These are phyloP conservation scores for Ochropleura plecta DNA, from an alignment of 2,888 invertebrate genomes.

Conservation along the genomic window DNA sequence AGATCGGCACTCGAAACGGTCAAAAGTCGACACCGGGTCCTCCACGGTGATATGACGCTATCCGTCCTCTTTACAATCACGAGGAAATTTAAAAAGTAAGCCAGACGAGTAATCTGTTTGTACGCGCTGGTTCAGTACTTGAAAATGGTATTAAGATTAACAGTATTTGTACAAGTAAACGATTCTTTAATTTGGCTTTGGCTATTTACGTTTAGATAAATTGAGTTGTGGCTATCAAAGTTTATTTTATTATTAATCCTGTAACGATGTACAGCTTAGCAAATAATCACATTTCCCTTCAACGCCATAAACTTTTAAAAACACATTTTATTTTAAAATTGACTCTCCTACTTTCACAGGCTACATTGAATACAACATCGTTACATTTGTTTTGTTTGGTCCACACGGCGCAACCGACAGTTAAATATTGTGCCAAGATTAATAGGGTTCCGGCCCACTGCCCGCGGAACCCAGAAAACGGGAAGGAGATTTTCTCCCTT, in stretches of 20 bases:
- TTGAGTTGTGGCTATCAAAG: constrained; percentile 19
- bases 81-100: constrained; percentile 80
- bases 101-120: constrained; percentile 60
- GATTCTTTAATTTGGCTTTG: constrained; percentile 57
- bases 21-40: constrained; percentile 87
- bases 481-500: constrained; percentile 87
- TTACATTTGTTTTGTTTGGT: constrained; percentile 64
- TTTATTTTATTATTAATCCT: constrained; percentile 23
- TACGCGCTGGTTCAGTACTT: constrained; percentile 73
- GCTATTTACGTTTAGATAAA: constrained; percentile 39
- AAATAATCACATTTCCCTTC: constrained; percentile 24
- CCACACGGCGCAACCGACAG: constrained; percentile 66
- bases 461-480: constrained; percentile 82
- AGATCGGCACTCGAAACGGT: constrained; percentile 89
- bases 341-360: constrained; percentile 23
- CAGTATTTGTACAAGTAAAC: constrained; percentile 52
- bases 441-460: constrained; percentile 76
- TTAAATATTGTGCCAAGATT: constrained; percentile 81
- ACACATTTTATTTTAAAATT: constrained; percentile 14
- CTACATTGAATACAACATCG: constrained; percentile 51
- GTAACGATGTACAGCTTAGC: background rate
- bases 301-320: constrained; percentile 29
- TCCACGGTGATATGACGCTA: constrained; percentile 77
- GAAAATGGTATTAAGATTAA: constrained; percentile 51
- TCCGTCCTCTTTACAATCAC: constrained; percentile 80